These are phyloP conservation scores for Meloidogyne chitwoodi DNA, from an alignment of 1,140 invertebrate genomes.

Conservation along the genomic window DNA sequence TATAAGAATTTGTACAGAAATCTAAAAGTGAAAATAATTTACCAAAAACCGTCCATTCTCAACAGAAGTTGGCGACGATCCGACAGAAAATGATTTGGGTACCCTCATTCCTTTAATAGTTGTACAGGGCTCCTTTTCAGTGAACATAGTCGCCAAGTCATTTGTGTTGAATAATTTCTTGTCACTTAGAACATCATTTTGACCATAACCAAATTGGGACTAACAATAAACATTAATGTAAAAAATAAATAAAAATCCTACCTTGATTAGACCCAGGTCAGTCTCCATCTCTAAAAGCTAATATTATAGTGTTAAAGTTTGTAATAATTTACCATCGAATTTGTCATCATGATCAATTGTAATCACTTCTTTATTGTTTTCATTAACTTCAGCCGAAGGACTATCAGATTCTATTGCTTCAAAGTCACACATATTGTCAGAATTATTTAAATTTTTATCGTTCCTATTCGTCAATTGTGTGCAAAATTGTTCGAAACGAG, in stretches of 20 bases:
- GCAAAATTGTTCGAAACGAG: constrained; percentile 2
- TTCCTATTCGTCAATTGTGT: neutral
- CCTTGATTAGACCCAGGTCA: constrained; percentile 8
- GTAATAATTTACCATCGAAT: neutral
- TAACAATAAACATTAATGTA: neutral
- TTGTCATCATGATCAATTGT: neutral
- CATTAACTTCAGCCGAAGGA: neutral
- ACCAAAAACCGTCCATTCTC: constrained; percentile 19
- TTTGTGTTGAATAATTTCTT: neutral
- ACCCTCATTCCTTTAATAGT: constrained; percentile 20
- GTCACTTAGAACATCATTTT: neutral
- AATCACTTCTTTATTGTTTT: neutral
- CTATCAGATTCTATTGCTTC: neutral
- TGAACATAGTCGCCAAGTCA: neutral
- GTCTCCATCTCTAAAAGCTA: constrained; percentile 3
- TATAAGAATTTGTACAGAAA: neutral
- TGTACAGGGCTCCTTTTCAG: constrained; percentile 1
- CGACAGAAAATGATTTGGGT: constrained; percentile 17
- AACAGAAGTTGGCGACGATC: constrained; percentile 17
- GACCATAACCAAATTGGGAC: constrained; percentile 20
- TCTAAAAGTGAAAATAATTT: neutral
- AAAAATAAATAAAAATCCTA: neutral
- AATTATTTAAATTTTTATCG: neutral
- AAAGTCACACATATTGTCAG: neutral
- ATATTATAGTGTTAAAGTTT: neutral